Evolutionary conservation across 92 coral and sea anemone genomes (phyloP), one percentile per base, ranked within the genome.

Genomic region (Paramuricea clavata): DNA sequence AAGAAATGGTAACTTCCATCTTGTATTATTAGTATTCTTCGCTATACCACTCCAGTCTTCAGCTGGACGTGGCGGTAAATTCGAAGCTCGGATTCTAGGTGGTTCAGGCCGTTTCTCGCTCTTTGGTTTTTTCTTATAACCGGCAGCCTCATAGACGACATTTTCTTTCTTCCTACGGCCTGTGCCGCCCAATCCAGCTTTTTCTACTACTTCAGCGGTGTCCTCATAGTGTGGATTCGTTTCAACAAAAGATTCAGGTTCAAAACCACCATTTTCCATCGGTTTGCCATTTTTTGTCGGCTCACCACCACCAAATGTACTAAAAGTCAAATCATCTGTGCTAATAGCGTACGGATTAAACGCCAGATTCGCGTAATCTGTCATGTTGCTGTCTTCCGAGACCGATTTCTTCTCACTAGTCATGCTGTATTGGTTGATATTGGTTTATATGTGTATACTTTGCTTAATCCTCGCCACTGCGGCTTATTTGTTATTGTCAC

Each of bases 341-440:
- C 84, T 79, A 2, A 59, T 79, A 10, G 84, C 84, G 73, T 79
- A 79, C 56, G 84, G 84, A 39, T 79, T 79, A 42, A 79, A 57
- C 15, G 84, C 84, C 11, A 79, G 73, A 79, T 79, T 79, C 10
- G 28, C 54, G 57, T 79, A 60, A 21, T 79, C 84, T 22, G 78
- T 39, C 50, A 39, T 44, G 6, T 17, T 72, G 30, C 16, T 72
- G 50, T 72, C 52, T 3, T 72, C 26, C 21, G 52, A 17, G 6
- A 5, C 78, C 4, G 50, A 39, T 72, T 72, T 41, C 30, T 72
- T 72, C 30, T 39, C 78, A 2, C 16, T 72, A 0, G 78, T 72
- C 50, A 39, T 44, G 41, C 36, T 13, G n/a, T 26, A 67, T 30
- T n/a, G 9, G 15, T 67, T 13, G 59, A 50, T 50, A 50, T 50